Percentiles rank a stretch among this genome's conserved stretches.
These are phyloP conservation scores for Anagyrus pseudococci DNA, from an alignment of 2,888 invertebrate genomes.

Conservation along the genomic window DNA sequence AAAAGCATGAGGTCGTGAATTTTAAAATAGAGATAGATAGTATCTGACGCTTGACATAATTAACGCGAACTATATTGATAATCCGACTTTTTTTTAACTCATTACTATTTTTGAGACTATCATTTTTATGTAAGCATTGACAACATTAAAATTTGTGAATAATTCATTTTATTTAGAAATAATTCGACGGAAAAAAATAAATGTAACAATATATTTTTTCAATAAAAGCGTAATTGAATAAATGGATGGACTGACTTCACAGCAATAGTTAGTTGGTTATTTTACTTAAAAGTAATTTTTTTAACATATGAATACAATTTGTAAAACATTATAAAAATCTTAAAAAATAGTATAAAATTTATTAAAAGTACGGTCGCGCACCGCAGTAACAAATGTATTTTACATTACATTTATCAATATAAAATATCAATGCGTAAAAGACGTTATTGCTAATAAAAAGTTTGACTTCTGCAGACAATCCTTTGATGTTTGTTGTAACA, in stretches of 20 bases:
- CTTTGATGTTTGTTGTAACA: background rate
- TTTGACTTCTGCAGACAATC: too few species aligned
- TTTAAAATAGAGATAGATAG: too few species aligned
- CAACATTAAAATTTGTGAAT: too few species aligned
- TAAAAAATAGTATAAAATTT: constrained; percentile 34
- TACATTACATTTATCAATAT: constrained; percentile 30
- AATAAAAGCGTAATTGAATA: constrained; percentile 27
- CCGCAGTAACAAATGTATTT: constrained; percentile 33
- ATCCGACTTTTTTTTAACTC: constrained; percentile 4
- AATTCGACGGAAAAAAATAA: constrained; percentile 31
- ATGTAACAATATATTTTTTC: constrained; percentile 25
- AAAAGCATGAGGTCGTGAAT: too few species aligned
- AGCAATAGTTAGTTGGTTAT: constrained; percentile 25
- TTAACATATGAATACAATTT: constrained; percentile 21
- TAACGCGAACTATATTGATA: constrained; percentile 1
- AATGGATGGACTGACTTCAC: constrained; percentile 33
- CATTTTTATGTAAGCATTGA: too few species aligned
- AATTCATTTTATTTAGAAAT: too few species aligned
- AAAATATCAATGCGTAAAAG: constrained; percentile 16
- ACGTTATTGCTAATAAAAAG: background rate
- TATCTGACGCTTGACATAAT: constrained; percentile 43
- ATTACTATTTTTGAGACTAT: too few species aligned
- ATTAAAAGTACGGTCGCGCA: constrained; percentile 14
- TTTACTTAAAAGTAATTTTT: constrained; percentile 22
- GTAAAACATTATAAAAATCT: constrained; percentile 35